Conservation (phyloP, 2,888 invertebrate species). For the Cecidostiba fungosa region DNA sequence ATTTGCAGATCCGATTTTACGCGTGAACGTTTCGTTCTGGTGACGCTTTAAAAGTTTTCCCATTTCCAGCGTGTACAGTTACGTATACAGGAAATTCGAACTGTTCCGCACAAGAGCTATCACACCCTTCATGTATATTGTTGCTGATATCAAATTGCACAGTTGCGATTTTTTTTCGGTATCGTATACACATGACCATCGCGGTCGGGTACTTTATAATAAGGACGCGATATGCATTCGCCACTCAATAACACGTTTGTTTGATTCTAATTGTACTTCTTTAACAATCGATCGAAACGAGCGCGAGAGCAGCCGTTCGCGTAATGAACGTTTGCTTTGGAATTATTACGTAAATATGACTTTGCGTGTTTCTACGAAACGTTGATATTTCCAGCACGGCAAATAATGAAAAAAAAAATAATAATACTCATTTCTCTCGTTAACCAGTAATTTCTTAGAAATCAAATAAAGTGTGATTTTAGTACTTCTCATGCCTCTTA, state of each 20-base stretch:
- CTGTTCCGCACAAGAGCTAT: slow-evolving; percentile 33
- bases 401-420: too few relatives aligned
- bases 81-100: slow-evolving; percentile 39
- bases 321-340: not conserved
- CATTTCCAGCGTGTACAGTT: slow-evolving; percentile 21
- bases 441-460: too few relatives aligned
- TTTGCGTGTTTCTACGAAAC: too few relatives aligned
- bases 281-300: not conserved
- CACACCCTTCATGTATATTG: slow-evolving; percentile 11
- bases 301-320: not conserved
- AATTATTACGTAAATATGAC: not conserved
- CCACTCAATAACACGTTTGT: not conserved
- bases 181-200: not conserved
- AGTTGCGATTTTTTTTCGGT: not conserved
- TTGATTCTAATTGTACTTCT: not conserved
- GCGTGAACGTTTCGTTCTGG: not conserved
- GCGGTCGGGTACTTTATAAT: not conserved
- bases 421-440: too few relatives aligned
- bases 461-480: too few relatives aligned
- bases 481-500: too few relatives aligned
- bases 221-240: not conserved
- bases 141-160: slow-evolving; percentile 16
- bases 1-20: slow-evolving; percentile 9
- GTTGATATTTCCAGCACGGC: too few relatives aligned
- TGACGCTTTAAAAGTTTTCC: slow-evolving; percentile 48